A percentile compares a stretch with the other conserved stretches of the same genome.
Evolutionary conservation across 2,797 vertebrate species (phyloP).

Genomic region (Aphelocoma californica): DNA sequence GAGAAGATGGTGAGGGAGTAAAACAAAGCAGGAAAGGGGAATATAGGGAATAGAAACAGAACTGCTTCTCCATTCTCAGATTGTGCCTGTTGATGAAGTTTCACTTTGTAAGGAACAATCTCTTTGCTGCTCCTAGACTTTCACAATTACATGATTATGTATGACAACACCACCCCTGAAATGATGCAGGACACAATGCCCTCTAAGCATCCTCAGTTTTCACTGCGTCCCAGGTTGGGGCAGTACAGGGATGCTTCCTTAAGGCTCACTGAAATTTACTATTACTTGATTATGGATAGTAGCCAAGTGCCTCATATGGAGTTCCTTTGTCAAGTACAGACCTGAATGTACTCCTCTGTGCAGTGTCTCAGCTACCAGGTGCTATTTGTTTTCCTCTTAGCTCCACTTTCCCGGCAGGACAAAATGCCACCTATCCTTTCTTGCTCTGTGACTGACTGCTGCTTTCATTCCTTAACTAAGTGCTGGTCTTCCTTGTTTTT

Average conservation of each 20-base stretch:
- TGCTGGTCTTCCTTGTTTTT: not conserved
- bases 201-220: not conserved
- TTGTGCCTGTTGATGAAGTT: not conserved
- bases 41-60: not conserved
- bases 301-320: not conserved
- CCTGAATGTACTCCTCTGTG: not conserved
- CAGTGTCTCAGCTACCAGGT: not conserved
- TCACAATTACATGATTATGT: not conserved
- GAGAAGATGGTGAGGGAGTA: not conserved
- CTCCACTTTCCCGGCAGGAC: not conserved
- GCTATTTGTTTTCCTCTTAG: not conserved
- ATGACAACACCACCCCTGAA: not conserved
- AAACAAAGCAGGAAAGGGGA: not conserved
- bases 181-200: not conserved
- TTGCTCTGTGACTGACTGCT: not conserved
- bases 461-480: not conserved
- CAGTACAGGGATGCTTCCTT: not conserved
- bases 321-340: not conserved
- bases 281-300: not conserved
- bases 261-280: not conserved
- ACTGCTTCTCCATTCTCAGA: not conserved
- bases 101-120: not conserved
- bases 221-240: not conserved
- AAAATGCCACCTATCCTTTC: not conserved
- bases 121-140: not conserved